Percentiles rank a stretch among this genome's conserved stretches.
These are phyloP conservation scores for Progne subis DNA, from an alignment of 2,113 vertebrate species.

Conservation along the genomic window DNA sequence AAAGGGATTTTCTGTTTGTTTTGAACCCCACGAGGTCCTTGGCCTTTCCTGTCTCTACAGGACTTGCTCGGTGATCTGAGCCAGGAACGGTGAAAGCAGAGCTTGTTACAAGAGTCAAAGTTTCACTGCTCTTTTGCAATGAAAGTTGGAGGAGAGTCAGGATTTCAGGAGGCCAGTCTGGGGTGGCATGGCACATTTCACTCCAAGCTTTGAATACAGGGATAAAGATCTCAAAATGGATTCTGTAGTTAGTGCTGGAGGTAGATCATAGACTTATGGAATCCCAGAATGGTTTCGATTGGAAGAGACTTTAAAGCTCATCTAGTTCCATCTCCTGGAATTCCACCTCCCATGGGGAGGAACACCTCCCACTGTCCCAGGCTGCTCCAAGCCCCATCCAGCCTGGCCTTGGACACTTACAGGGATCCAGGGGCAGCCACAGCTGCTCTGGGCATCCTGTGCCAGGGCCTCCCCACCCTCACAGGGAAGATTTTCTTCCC, in stretches of 20 bases:
- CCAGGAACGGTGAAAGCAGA: neutral
- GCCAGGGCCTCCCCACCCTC: neutral
- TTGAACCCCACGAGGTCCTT: neutral
- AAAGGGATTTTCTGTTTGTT: neutral
- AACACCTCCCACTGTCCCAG: fast-evolving
- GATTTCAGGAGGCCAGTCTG: neutral
- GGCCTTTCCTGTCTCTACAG: neutral
- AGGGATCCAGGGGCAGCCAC: neutral
- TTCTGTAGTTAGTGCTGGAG: neutral
- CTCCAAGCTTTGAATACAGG: neutral
- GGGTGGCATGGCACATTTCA: neutral
- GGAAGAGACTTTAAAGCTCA: neutral
- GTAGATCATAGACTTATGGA: neutral
- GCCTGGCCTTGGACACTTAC: neutral
- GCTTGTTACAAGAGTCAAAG: neutral
- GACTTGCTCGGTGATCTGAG: neutral
- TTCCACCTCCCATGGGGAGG: neutral
- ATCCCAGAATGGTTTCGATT: neutral
- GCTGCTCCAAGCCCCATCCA: neutral
- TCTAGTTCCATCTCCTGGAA: neutral
- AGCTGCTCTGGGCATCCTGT: neutral
- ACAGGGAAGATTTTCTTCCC: neutral
- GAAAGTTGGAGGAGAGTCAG: neutral
- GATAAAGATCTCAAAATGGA: neutral
- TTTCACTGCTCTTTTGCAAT: constrained; percentile 30